Evolutionary conservation across 2,113 vertebrate genomes (phyloP).

Genomic region (Datnioides undecimradiatus): DNA sequence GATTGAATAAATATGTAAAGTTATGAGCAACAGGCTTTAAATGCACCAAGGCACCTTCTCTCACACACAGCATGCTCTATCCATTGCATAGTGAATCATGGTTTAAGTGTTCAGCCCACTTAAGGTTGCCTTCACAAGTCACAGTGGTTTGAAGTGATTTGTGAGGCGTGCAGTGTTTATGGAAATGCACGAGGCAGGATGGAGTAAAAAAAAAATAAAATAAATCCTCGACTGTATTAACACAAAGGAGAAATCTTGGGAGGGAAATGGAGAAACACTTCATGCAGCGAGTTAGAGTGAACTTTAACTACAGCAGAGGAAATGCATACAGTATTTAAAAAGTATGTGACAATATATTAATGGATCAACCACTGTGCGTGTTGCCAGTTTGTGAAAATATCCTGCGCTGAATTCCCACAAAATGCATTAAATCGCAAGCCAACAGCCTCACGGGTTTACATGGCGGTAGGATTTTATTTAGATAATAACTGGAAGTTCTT

Average conservation of each 20-base stretch:
- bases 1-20: conserved; percentile 84
- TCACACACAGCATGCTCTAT: conserved; percentile 73
- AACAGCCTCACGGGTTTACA: too few relatives aligned
- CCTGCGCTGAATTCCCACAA: not conserved
- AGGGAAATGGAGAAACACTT: conserved; percentile 46
- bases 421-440: not conserved
- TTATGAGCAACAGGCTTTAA: conserved; percentile 67
- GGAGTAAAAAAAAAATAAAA: conserved; percentile 60
- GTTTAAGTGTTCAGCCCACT: conserved; percentile 83
- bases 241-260: conserved; percentile 51
- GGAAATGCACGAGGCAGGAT: conserved; percentile 83
- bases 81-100: conserved; percentile 76
- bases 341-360: not conserved
- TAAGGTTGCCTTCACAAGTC: conserved; percentile 83
- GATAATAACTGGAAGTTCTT: not conserved
- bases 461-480: not conserved
- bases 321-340: conserved; percentile 20
- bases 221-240: conserved; percentile 62
- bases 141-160: conserved; percentile 85
- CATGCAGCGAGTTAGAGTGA: conserved; percentile 34
- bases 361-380: too few relatives aligned
- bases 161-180: conserved; percentile 84
- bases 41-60: conserved; percentile 65
- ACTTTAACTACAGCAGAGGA: conserved; percentile 29
- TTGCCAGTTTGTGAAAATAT: not conserved